These are phyloP conservation scores for Uropetala carovei DNA, from an alignment of 2,888 invertebrate species.

Conservation along the genomic window DNA sequence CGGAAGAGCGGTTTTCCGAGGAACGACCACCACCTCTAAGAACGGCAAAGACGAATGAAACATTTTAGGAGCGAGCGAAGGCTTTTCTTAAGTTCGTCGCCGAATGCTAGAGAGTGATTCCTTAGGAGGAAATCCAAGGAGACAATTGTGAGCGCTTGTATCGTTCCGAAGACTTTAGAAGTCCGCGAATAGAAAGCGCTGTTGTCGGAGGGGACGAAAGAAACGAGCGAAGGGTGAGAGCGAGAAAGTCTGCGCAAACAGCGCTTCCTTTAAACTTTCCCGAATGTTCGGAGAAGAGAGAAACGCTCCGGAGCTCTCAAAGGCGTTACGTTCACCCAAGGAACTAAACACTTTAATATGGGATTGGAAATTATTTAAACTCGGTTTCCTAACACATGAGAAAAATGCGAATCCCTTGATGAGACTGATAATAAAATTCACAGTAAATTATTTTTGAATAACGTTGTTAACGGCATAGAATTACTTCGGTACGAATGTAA, in stretches of 20 bases:
- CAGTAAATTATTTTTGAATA: too few relatives aligned
- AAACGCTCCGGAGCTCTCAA: background rate
- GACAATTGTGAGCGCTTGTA: slow-evolving; percentile 51
- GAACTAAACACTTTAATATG: background rate
- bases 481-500: too few relatives aligned
- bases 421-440: too few relatives aligned
- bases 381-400: too few relatives aligned
- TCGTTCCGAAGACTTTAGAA: slow-evolving; percentile 42
- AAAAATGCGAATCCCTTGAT: too few relatives aligned
- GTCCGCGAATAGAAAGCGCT: background rate
- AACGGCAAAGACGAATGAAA: slow-evolving; percentile 47
- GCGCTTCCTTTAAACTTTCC: background rate
- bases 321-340: background rate
- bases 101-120: slow-evolving; percentile 33
- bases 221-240: background rate
- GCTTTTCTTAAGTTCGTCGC: slow-evolving; percentile 49
- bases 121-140: background rate
- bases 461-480: too few relatives aligned
- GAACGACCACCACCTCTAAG: background rate
- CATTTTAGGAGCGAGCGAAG: background rate
- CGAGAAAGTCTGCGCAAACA: slow-evolving; percentile 11
- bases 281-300: slow-evolving; percentile 9
- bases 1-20: background rate
- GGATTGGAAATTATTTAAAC: too few relatives aligned
- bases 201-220: background rate